Evolutionary conservation across 1,140 invertebrate genomes (phyloP).

Genomic region (Pseudomyrmex gracilis): DNA sequence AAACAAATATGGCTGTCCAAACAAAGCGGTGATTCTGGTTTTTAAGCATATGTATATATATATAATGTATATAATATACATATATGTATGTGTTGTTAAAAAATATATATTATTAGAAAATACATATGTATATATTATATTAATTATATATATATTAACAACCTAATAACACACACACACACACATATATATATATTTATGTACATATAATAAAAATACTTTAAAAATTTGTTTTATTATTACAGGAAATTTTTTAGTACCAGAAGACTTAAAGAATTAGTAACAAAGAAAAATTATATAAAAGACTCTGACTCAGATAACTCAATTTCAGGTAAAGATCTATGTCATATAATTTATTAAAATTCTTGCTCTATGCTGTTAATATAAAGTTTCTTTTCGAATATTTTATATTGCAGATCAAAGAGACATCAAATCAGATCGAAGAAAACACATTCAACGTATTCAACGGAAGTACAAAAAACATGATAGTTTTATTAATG

Average conservation of each 20-base stretch:
- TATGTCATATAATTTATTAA: not conserved
- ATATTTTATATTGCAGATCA: conserved; percentile 63
- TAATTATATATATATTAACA: no score
- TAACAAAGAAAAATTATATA: conserved; percentile 48
- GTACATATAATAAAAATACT: no score
- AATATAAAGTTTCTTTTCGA: conserved; percentile 39
- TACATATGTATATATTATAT: no score
- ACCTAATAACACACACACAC: no score
- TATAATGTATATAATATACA: no score
- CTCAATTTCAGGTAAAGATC: conserved; percentile 68
- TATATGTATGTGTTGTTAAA: no score
- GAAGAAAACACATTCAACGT: conserved; percentile 41
- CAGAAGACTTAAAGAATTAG: not conserved
- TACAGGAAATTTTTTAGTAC: conserved; percentile 65
- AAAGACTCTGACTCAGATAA: conserved; percentile 75
- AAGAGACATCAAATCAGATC: conserved; percentile 55
- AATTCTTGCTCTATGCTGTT: not conserved
- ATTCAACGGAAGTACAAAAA: conserved; percentile 44
- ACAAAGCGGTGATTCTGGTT: conserved; percentile 74
- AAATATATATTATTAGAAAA: no score
- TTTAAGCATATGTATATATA: no score
- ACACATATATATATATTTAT: no score
- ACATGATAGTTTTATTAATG: conserved; percentile 77
- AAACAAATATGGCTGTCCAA: conserved; percentile 73
- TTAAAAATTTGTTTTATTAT: conserved; percentile 10